Evolutionary conservation across 2,888 invertebrate species (phyloP).

Genomic region (Invenusta paracnida): DNA sequence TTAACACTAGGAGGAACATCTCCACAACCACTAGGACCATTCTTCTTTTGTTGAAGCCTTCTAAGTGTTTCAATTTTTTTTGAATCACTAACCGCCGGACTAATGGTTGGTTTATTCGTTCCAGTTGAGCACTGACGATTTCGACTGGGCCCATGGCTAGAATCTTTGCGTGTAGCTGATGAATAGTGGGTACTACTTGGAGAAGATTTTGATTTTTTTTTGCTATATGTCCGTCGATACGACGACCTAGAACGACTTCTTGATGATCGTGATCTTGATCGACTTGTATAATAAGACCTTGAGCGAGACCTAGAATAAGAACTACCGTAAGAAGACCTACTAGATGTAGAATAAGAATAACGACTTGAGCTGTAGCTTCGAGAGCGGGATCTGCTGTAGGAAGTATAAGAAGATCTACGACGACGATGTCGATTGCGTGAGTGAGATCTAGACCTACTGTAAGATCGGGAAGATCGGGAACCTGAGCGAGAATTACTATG

Average conservation of each 20-base stretch:
- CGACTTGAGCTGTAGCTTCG: neutral
- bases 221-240: neutral
- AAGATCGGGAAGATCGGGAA: neutral
- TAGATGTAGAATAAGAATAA: constrained; percentile 3
- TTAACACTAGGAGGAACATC: constrained; percentile 8
- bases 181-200: neutral
- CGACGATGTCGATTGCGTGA: neutral
- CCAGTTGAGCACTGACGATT: too few relatives aligned
- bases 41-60: neutral
- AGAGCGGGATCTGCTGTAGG: constrained; percentile 5
- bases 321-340: constrained; percentile 31
- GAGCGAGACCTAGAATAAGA: constrained; percentile 34
- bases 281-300: constrained; percentile 31
- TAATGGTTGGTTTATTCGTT: neutral
- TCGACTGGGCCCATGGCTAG: neutral
- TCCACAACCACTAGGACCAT: neutral
- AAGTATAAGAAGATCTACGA: constrained; percentile 1
- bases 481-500: neutral
- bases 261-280: constrained; percentile 35
- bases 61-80: neutral
- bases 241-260: constrained; percentile 32
- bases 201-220: constrained; percentile 7
- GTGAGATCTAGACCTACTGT: constrained; percentile 14
- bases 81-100: neutral
- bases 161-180: neutral